phyloP scores from a whole-genome alignment of 2,113 vertebrate genomes.

The Brachypteracias leptosomus region DNA sequence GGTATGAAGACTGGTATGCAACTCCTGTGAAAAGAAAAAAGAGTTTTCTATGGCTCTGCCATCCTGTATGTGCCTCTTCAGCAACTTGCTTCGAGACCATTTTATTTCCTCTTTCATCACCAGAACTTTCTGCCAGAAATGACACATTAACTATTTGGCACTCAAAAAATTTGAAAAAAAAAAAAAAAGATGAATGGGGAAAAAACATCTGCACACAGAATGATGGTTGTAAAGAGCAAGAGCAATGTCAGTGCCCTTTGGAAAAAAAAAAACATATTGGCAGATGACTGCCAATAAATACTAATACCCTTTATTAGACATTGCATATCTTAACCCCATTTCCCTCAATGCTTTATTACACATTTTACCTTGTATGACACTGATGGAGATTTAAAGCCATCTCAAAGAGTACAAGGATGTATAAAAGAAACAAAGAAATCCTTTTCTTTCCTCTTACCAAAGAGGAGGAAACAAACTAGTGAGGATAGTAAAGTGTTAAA shows the following conservation, averaged over 20 bases:
- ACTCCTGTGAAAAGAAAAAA: background rate
- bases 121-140: background rate
- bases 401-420: background rate
- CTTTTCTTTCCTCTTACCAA: background rate
- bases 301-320: conserved; percentile 3
- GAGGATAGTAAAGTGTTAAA: background rate
- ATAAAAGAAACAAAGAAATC: background rate
- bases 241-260: background rate
- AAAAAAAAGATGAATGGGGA: background rate
- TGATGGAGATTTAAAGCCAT: background rate
- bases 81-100: background rate
- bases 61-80: background rate
- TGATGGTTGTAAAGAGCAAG: background rate
- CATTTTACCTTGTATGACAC: background rate
- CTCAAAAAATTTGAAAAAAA: background rate
- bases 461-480: background rate
- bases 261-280: background rate
- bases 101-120: background rate
- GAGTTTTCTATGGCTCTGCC: background rate
- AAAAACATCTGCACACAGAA: background rate
- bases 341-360: background rate
- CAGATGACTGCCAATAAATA: background rate
- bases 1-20: fast-evolving
- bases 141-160: background rate
- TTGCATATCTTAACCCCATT: background rate